A percentile compares a stretch with the other conserved stretches of the same genome.
phyloP scores from a whole-genome alignment of 2,113 vertebrate genomes.

The Lutjanus erythropterus region DNA sequence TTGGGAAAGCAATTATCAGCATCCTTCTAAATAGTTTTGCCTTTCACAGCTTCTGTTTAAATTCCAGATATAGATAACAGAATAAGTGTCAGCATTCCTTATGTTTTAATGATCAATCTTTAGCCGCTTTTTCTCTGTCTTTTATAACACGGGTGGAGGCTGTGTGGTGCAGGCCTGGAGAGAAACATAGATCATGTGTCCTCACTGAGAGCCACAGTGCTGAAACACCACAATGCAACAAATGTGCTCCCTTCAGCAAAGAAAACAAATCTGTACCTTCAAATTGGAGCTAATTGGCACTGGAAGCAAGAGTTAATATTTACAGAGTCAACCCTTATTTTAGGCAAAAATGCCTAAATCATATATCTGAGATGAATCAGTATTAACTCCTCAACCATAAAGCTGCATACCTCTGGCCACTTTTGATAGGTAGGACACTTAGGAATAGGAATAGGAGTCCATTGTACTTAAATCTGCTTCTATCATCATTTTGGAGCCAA shows the following conservation, averaged over 20 bases:
- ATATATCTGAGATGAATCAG: too few species aligned
- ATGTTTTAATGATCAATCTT: slow-evolving; percentile 11
- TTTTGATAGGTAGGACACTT: too few species aligned
- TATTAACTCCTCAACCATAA: too few species aligned
- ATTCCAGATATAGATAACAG: slow-evolving; percentile 15
- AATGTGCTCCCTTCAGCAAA: not conserved
- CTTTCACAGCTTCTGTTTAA: slow-evolving; percentile 30
- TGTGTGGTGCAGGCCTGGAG: not conserved
- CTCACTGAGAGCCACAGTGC: not conserved
- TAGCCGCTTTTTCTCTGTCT: not conserved
- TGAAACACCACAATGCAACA: not conserved
- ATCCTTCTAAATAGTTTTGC: slow-evolving; percentile 29
- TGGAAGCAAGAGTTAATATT: slow-evolving; percentile 1
- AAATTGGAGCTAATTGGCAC: slow-evolving; percentile 22
- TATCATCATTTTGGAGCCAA: too few species aligned
- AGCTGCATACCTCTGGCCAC: too few species aligned
- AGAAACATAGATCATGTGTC: not conserved
- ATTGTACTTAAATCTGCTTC: too few species aligned
- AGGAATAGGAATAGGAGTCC: too few species aligned
- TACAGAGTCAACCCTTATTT: too few species aligned
- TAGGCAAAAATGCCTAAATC: too few species aligned
- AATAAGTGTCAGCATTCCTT: slow-evolving; percentile 14
- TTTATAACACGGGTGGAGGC: not conserved
- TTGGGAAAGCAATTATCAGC: slow-evolving; percentile 37
- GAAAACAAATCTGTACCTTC: not conserved